These are phyloP conservation scores for Drosophila sp. DNA, from an alignment of 1,140 invertebrate species.

Conservation along the genomic window DNA sequence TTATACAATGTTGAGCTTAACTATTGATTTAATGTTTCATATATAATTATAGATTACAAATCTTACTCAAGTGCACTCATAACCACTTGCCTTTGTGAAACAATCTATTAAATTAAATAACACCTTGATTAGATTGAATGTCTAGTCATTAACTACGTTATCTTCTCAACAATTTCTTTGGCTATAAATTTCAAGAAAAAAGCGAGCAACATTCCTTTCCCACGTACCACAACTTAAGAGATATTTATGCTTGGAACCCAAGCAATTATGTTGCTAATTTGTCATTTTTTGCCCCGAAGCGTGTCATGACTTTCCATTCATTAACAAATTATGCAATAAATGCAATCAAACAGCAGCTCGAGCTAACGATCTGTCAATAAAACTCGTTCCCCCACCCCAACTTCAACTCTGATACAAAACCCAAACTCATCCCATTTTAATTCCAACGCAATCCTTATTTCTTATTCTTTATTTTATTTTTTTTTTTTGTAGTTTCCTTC, in stretches of 20 bases:
- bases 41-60: too few relatives aligned
- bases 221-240: slow-evolving; percentile 30
- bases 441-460: slow-evolving; percentile 40
- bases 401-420: not conserved
- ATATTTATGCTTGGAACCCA: slow-evolving; percentile 5
- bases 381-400: slow-evolving; percentile 50
- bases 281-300: slow-evolving; percentile 58
- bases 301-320: slow-evolving; percentile 52
- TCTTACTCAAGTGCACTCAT: too few relatives aligned
- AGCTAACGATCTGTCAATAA: slow-evolving; percentile 78
- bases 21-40: too few relatives aligned
- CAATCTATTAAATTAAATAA: not conserved
- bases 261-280: slow-evolving; percentile 75
- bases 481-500: slow-evolving; percentile 7
- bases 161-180: slow-evolving; percentile 3
- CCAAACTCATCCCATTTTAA: slow-evolving; percentile 34
- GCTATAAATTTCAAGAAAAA: not conserved
- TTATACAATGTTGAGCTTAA: too few relatives aligned
- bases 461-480: slow-evolving; percentile 22
- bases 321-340: slow-evolving; percentile 82
- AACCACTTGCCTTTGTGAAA: too few relatives aligned
- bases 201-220: slow-evolving; percentile 55
- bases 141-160: not conserved
- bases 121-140: slow-evolving; percentile 8
- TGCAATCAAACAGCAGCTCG: slow-evolving; percentile 58